Percentiles rank a stretch among this genome's conserved stretches.
These are phyloP conservation scores for Ara ararauna DNA, from an alignment of 2,797 vertebrate genomes.

Conservation along the genomic window DNA sequence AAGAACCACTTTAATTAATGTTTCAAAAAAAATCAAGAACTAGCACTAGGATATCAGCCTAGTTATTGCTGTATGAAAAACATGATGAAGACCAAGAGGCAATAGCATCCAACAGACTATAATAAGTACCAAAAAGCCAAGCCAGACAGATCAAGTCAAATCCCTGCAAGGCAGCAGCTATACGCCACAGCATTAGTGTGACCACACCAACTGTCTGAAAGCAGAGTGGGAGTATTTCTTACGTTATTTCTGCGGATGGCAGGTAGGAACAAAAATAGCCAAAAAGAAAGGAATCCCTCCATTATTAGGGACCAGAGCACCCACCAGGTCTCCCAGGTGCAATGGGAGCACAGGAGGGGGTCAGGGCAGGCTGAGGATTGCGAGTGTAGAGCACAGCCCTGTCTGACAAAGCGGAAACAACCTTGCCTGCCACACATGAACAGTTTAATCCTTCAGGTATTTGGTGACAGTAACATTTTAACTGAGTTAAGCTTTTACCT, in stretches of 20 bases:
- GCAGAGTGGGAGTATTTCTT: background rate
- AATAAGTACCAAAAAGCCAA: background rate
- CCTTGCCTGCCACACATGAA: background rate
- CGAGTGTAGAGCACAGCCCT: background rate
- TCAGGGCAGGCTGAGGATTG: background rate
- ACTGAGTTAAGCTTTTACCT: slow-evolving; percentile 83
- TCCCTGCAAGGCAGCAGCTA: background rate
- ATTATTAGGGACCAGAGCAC: background rate
- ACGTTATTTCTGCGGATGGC: background rate
- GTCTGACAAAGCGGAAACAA: background rate
- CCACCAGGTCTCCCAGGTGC: background rate
- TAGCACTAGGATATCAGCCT: background rate
- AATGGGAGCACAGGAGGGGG: background rate
- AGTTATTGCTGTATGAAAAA: background rate
- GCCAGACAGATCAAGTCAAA: background rate
- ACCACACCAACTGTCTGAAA: background rate
- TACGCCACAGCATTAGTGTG: background rate
- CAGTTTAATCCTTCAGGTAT: background rate
- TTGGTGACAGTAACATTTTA: slow-evolving; percentile 24
- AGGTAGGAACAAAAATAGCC: background rate
- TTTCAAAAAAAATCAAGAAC: background rate
- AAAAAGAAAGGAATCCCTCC: background rate
- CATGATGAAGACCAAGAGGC: background rate
- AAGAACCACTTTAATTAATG: background rate
- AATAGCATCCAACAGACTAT: background rate